Conservation (phyloP, 2,797 vertebrate species). For the Aldrovandia affinis region DNA sequence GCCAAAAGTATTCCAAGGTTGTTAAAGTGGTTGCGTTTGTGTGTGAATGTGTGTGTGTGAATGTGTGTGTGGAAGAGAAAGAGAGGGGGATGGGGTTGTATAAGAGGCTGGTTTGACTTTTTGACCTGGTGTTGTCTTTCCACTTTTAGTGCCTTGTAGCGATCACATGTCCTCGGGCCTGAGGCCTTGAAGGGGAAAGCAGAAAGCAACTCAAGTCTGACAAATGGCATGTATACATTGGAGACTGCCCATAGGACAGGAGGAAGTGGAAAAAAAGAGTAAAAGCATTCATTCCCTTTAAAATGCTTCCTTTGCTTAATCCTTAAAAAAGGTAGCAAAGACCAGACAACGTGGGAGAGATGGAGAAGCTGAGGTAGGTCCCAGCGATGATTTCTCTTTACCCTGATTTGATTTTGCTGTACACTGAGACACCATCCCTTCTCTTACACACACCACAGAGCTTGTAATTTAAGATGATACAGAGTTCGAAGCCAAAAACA, state of each 20-base stretch:
- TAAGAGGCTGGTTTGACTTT: not conserved
- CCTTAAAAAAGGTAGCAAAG: not conserved
- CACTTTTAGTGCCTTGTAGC: not conserved
- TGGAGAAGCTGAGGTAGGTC: not conserved
- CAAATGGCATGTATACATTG: not conserved
- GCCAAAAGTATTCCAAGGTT: not conserved
- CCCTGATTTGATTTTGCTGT: not conserved
- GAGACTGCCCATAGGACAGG: not conserved
- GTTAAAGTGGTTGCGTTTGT: slow-evolving; percentile 6
- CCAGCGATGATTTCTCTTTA: not conserved
- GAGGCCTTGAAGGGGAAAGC: not conserved
- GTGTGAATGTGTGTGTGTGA: not conserved
- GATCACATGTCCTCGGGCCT: not conserved
- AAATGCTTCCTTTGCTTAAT: not conserved
- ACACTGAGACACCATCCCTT: not conserved
- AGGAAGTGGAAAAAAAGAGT: not conserved
- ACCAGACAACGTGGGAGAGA: not conserved
- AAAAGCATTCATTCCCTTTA: not conserved
- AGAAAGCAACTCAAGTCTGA: not conserved
- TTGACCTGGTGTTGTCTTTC: slow-evolving; percentile 17
- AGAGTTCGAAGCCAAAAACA: not conserved
- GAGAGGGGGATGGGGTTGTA: not conserved
- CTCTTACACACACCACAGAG: not conserved
- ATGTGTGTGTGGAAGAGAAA: not conserved
- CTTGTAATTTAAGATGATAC: not conserved